Evolutionary conservation across 2,113 vertebrate genomes (phyloP).

Genomic region (Ellobius talpinus): DNA sequence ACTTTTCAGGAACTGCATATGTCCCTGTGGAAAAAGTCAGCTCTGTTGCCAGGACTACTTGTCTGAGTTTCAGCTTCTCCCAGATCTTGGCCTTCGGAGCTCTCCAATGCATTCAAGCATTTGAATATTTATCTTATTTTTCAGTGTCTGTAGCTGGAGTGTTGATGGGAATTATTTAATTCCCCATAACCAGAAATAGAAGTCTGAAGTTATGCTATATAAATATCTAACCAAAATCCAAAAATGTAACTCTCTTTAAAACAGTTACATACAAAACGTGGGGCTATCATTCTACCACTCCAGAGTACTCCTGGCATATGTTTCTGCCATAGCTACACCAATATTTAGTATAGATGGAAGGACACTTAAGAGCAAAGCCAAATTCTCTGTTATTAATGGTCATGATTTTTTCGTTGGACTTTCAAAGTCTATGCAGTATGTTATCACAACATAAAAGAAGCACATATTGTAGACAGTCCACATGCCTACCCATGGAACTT

Average conservation of each 20-base stretch:
- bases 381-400: constrained; percentile 6
- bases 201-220: constrained; percentile 57
- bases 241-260: constrained; percentile 12
- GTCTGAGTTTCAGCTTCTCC: constrained; percentile 65
- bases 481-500: neutral
- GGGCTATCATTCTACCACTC: neutral
- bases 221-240: constrained; percentile 58
- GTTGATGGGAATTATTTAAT: constrained; percentile 62
- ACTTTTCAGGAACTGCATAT: constrained; percentile 58
- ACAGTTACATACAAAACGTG: constrained; percentile 34
- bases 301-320: neutral
- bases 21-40: constrained; percentile 37
- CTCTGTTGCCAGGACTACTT: constrained; percentile 13
- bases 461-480: constrained; percentile 38
- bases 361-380: neutral
- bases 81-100: constrained; percentile 43
- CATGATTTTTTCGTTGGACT: constrained; percentile 42
- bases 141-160: constrained; percentile 57
- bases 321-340: neutral
- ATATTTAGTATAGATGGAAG: neutral
- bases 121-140: constrained; percentile 59
- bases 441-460: constrained; percentile 47
- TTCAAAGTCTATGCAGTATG: neutral
- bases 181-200: constrained; percentile 41
- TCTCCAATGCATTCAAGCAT: constrained; percentile 52